Conservation (phyloP, 2,888 invertebrate species). For the Orgyia antiqua region DNA sequence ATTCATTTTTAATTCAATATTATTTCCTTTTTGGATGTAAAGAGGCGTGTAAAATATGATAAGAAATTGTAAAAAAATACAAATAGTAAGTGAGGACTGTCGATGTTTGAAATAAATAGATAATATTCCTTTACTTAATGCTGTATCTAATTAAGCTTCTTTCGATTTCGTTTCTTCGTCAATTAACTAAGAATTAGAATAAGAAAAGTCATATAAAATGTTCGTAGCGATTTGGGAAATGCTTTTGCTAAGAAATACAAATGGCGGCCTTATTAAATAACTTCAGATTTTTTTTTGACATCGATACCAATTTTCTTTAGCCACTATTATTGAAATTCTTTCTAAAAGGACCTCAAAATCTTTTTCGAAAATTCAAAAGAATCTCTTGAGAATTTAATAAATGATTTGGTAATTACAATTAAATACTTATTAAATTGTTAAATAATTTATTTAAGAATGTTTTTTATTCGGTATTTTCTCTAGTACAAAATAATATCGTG, state of each 20-base stretch:
- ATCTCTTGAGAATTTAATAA: not conserved
- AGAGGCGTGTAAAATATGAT: conserved; percentile 51
- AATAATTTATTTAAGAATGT: conserved; percentile 11
- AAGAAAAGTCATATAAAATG: conserved; percentile 21
- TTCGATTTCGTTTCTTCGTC: conserved; percentile 48
- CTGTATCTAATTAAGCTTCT: conserved; percentile 61
- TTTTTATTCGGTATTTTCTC: conserved; percentile 36
- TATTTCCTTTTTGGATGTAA: conserved; percentile 37
- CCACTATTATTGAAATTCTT: too few relatives aligned
- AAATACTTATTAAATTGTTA: too few relatives aligned
- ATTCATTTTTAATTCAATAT: too few relatives aligned
- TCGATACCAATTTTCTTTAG: too few relatives aligned
- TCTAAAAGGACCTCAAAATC: too few relatives aligned
- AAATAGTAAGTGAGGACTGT: conserved; percentile 59
- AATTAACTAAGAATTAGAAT: conserved; percentile 46
- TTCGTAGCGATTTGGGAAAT: conserved; percentile 16
- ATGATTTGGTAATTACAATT: too few relatives aligned
- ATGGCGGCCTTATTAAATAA: conserved; percentile 5
- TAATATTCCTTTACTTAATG: conserved; percentile 44
- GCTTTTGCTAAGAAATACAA: too few relatives aligned
- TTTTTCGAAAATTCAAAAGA: too few relatives aligned
- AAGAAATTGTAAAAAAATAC: conserved; percentile 55
- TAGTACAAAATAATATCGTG: conserved; percentile 61
- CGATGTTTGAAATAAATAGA: conserved; percentile 45
- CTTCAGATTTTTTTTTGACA: too few relatives aligned